Conservation (phyloP, 2,888 invertebrate genomes). For the Lepeophtheirus nordmannii region DNA sequence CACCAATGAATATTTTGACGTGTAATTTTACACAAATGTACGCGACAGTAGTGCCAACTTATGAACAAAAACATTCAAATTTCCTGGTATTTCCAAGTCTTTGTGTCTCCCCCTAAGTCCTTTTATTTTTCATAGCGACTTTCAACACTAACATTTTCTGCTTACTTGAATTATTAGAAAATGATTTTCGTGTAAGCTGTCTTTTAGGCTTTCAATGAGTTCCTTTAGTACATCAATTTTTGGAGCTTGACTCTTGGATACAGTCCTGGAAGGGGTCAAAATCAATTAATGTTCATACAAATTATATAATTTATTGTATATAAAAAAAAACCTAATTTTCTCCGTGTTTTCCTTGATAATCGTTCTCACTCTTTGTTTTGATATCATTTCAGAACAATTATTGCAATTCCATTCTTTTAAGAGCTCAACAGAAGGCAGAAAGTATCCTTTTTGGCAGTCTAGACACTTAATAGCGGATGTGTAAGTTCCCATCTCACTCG, state of each 20-base stretch:
- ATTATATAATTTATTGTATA: background rate
- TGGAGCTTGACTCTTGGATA: background rate
- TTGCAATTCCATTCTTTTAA: constrained; percentile 4
- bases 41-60: too few species aligned
- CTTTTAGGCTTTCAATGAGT: background rate
- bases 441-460: background rate
- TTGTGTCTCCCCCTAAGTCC: too few species aligned
- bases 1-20: too few species aligned
- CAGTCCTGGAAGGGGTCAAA: background rate
- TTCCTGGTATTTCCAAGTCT: too few species aligned
- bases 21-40: too few species aligned
- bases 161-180: background rate
- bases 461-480: constrained; percentile 7
- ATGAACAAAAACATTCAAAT: too few species aligned
- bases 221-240: background rate
- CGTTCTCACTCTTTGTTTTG: background rate
- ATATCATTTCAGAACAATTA: background rate
- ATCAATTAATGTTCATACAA: background rate
- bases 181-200: background rate
- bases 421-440: background rate
- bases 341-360: background rate
- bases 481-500: constrained; percentile 16
- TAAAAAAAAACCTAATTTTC: constrained; percentile 1
- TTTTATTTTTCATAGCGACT: too few species aligned
- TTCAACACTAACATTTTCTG: too few species aligned